Evolutionary conservation across 1,140 invertebrate genomes (phyloP).

Genomic region (Brachionus koreanus): DNA sequence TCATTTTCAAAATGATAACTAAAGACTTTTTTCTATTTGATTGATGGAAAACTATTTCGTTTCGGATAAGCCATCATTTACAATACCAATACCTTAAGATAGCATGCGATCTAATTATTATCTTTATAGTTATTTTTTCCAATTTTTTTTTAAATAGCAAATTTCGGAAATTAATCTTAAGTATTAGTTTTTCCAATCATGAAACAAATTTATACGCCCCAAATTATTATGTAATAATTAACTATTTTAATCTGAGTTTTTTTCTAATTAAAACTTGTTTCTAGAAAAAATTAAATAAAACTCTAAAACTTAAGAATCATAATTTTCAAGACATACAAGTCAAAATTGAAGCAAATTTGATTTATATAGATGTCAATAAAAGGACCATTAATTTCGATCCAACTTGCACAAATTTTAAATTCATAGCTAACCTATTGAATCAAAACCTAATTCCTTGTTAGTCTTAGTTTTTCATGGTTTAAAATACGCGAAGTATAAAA

Average conservation of each 20-base stretch:
- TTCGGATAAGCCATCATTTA: background rate
- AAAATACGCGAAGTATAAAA: background rate
- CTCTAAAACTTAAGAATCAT: background rate
- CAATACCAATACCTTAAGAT: background rate
- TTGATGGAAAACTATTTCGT: background rate
- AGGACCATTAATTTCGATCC: background rate
- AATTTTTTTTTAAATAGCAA: background rate
- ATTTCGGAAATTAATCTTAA: background rate
- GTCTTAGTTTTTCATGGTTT: background rate
- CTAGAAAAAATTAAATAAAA: background rate
- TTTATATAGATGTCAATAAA: background rate
- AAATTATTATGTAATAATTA: background rate
- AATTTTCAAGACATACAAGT: background rate
- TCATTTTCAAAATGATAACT: background rate
- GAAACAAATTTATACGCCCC: background rate
- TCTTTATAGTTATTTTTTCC: background rate
- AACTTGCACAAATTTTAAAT: background rate
- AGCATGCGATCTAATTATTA: background rate
- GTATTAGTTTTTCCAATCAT: background rate
- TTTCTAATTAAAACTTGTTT: slow-evolving; percentile 5
- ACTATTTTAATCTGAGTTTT: background rate
- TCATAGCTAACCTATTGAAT: background rate
- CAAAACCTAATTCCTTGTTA: background rate
- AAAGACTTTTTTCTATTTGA: background rate
- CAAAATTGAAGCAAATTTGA: background rate